Conservation (phyloP, 2,888 invertebrate genomes). For the Apotomis betuletana region DNA sequence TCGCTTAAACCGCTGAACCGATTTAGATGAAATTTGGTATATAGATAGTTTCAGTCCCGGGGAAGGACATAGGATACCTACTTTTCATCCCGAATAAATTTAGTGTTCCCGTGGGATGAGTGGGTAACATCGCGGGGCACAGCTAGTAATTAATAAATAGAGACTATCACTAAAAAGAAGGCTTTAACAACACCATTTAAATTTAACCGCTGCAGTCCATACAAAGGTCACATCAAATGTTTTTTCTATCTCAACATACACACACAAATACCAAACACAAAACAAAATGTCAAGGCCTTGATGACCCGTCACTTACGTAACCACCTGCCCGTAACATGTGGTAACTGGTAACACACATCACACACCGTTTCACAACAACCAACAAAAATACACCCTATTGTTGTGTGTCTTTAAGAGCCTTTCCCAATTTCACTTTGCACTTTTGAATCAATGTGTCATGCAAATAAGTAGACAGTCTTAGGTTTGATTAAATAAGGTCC, state of each 20-base stretch:
- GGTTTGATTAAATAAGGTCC: too few species aligned
- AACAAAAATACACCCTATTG: constrained; percentile 11
- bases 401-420: constrained; percentile 10
- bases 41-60: too few species aligned
- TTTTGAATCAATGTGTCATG: neutral
- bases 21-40: too few species aligned
- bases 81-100: too few species aligned
- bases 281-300: constrained; percentile 42
- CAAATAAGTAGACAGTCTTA: too few species aligned
- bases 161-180: too few species aligned
- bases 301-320: constrained; percentile 37
- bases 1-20: too few species aligned
- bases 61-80: too few species aligned
- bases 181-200: neutral
- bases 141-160: too few species aligned
- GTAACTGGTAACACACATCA: neutral
- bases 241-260: constrained; percentile 8
- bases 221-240: constrained; percentile 29
- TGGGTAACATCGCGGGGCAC: too few species aligned
- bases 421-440: constrained; percentile 19
- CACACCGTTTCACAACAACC: constrained; percentile 2
- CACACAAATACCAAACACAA: constrained; percentile 10
- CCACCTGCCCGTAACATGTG: constrained; percentile 35
- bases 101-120: too few species aligned
- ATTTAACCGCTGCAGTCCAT: neutral